Percentiles rank a stretch among this genome's conserved stretches.
phyloP scores from a whole-genome alignment of 2,113 vertebrate species.

The Protobothrops flavoviridis region DNA sequence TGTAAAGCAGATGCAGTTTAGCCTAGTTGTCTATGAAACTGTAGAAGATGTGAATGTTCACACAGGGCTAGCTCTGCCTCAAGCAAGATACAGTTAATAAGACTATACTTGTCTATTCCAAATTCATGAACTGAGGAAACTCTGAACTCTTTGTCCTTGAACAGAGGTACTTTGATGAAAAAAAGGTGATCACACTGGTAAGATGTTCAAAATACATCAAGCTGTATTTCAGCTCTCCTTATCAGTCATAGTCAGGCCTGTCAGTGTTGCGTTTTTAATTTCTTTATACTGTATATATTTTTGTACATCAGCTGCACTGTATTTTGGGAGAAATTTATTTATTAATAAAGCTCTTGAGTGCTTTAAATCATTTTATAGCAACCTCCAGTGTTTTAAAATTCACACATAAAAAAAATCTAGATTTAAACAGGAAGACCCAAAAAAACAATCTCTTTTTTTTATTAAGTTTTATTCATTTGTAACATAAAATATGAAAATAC shows the following conservation, averaged over 20 bases:
- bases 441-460: neutral
- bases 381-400: neutral
- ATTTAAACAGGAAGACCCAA: neutral
- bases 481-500: too few species aligned
- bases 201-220: neutral
- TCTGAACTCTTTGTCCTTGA: neutral
- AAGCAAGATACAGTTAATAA: neutral
- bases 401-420: neutral
- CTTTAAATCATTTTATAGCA: neutral
- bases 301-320: neutral
- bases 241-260: neutral
- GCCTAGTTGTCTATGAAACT: neutral
- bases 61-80: neutral
- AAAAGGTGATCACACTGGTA: neutral
- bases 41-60: neutral
- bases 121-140: neutral
- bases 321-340: neutral
- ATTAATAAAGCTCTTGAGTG: neutral
- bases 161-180: neutral
- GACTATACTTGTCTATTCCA: neutral
- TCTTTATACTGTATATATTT: neutral
- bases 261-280: neutral
- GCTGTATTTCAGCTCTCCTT: neutral
- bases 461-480: too few species aligned
- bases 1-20: neutral